Conservation (phyloP, 2,888 invertebrate genomes). For the Antheraea assamensis region DNA sequence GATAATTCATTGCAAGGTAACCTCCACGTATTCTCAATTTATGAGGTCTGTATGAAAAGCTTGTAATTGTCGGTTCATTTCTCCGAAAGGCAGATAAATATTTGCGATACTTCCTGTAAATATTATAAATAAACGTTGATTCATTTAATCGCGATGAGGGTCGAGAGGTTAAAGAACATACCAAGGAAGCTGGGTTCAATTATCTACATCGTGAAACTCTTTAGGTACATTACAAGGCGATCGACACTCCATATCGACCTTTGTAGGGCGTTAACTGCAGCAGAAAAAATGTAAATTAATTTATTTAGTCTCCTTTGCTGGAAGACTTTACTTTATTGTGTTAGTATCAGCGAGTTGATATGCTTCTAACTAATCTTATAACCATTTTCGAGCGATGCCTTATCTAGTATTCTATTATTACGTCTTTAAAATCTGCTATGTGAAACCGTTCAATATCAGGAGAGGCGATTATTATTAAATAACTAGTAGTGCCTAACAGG, state of each 20-base stretch:
- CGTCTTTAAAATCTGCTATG: too few relatives aligned
- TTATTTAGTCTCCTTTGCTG: background rate
- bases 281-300: background rate
- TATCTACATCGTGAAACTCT: background rate
- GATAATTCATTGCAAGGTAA: too few relatives aligned
- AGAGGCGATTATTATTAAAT: too few relatives aligned
- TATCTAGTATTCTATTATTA: background rate
- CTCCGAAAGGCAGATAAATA: background rate
- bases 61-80: background rate
- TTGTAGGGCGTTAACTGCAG: background rate
- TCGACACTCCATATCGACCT: constrained; percentile 1
- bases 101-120: background rate
- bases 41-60: too few relatives aligned
- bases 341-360: too few relatives aligned
- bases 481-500: too few relatives aligned
- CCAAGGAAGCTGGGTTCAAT: background rate
- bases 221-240: background rate
- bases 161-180: background rate
- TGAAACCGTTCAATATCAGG: too few relatives aligned
- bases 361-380: background rate
- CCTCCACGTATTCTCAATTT: too few relatives aligned
- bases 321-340: background rate
- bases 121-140: background rate
- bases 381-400: background rate
- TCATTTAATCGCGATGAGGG: background rate